Percentiles rank a stretch among this genome's conserved stretches.
These are phyloP conservation scores for Odocoileus virginianus DNA, from an alignment of 2,113 vertebrate species.

Conservation along the genomic window DNA sequence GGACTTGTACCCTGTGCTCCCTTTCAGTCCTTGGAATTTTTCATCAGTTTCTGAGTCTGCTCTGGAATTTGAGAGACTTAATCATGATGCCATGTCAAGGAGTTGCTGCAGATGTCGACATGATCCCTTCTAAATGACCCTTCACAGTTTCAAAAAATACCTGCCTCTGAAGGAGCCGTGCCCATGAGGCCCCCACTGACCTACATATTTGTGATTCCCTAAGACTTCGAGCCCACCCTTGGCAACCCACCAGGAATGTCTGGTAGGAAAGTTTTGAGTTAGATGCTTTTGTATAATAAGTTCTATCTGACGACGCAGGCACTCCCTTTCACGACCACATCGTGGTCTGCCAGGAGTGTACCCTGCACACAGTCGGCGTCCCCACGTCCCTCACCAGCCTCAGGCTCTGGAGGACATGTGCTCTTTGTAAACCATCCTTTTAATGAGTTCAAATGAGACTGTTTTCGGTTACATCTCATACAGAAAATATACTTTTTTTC, in stretches of 20 bases:
- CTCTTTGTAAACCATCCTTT: not conserved
- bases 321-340: constrained; percentile 70
- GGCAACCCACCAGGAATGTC: constrained; percentile 76
- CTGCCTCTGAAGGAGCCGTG: constrained; percentile 75
- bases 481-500: not conserved
- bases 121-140: constrained; percentile 66
- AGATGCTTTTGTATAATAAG: constrained; percentile 76
- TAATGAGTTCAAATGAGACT: not conserved
- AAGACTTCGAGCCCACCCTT: constrained; percentile 72
- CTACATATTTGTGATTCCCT: constrained; percentile 77
- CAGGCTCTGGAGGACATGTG: no score
- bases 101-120: constrained; percentile 43
- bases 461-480: not conserved
- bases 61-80: constrained; percentile 47
- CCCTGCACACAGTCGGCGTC: constrained; percentile 15
- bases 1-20: not conserved
- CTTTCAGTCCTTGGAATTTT: constrained; percentile 31
- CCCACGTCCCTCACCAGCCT: not conserved
- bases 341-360: constrained; percentile 69
- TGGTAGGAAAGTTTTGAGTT: constrained; percentile 72
- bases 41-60: constrained; percentile 31
- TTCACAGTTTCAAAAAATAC: constrained; percentile 66
- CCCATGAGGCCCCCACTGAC: constrained; percentile 55
- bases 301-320: constrained; percentile 76
- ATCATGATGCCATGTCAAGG: constrained; percentile 20